phyloP scores from a whole-genome alignment of 2,888 invertebrate species.

The Tetramorium bicarinatum region DNA sequence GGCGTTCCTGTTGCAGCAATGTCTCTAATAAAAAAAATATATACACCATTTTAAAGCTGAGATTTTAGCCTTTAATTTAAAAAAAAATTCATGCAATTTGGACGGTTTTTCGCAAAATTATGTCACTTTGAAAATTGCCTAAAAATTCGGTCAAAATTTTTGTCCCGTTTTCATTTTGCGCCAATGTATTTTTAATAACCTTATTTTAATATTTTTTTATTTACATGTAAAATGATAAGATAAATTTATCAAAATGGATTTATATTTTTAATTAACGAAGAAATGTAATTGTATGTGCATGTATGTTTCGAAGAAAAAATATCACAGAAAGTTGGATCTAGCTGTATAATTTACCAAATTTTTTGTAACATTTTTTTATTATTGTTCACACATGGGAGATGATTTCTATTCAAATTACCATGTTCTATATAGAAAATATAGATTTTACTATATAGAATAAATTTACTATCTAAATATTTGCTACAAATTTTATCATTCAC shows the following conservation, averaged over 20 bases:
- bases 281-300: not conserved
- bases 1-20: too few species aligned
- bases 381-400: not conserved
- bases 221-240: not conserved
- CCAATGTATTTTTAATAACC: too few species aligned
- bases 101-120: too few species aligned
- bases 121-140: too few species aligned
- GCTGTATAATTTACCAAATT: not conserved
- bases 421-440: constrained; percentile 24
- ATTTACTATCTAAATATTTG: constrained; percentile 56
- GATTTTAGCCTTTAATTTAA: too few species aligned
- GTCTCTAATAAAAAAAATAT: too few species aligned
- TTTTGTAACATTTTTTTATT: not conserved
- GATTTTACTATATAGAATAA: constrained; percentile 11
- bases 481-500: constrained; percentile 73
- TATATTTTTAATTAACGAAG: not conserved
- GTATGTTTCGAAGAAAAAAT: not conserved
- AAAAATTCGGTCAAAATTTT: too few species aligned
- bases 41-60: too few species aligned
- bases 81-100: too few species aligned
- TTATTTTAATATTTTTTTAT: not conserved
- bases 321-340: not conserved
- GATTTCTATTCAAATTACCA: not conserved
- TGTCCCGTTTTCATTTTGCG: too few species aligned
- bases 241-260: not conserved